Evolutionary conservation across 2,797 vertebrate species (phyloP).

Genomic region (Mormyrus proboscirostris): DNA sequence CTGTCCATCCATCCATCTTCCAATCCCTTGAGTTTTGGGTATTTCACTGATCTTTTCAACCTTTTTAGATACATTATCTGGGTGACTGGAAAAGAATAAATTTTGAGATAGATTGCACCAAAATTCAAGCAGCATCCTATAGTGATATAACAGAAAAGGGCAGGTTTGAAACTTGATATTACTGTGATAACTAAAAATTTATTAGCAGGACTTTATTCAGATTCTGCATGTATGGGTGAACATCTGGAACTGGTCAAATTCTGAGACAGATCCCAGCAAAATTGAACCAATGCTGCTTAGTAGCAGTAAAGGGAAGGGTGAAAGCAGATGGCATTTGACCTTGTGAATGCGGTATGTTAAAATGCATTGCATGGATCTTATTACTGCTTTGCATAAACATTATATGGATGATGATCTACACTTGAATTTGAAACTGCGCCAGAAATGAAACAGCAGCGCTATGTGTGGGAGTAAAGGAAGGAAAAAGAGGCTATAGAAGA

Average conservation of each 20-base stretch:
- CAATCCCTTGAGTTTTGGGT: not conserved
- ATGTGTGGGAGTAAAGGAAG: too few species aligned
- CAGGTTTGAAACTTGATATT: not conserved
- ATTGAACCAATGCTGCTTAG: not conserved
- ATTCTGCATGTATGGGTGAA: not conserved
- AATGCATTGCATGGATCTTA: not conserved
- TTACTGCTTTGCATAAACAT: not conserved
- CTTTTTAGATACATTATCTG: not conserved
- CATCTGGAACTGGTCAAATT: not conserved
- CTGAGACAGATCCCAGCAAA: not conserved
- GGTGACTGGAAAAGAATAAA: not conserved
- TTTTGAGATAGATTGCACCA: not conserved
- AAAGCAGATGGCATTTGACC: not conserved
- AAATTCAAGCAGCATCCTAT: not conserved
- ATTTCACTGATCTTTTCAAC: not conserved
- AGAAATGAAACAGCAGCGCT: too few species aligned
- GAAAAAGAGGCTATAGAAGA: too few species aligned
- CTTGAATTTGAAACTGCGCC: not conserved
- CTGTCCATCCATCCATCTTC: not conserved
- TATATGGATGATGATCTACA: not conserved
- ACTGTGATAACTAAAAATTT: not conserved
- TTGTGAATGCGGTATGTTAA: not conserved
- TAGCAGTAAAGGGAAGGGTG: not conserved
- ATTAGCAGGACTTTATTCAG: not conserved
- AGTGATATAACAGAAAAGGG: not conserved